Evolutionary conservation across 1,140 invertebrate genomes (phyloP).

Genomic region (Achroia grisella): DNA sequence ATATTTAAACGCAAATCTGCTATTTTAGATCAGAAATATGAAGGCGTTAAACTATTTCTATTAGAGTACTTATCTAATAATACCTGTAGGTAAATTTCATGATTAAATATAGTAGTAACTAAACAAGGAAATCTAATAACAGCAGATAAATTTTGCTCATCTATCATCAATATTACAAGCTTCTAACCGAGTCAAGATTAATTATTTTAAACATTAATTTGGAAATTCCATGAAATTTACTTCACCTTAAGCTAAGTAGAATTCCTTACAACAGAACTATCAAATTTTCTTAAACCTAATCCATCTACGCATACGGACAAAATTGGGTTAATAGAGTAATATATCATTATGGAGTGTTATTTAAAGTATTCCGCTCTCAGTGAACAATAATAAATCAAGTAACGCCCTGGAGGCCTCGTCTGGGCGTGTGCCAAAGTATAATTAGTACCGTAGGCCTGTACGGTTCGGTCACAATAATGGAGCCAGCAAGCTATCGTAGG

Average conservation of each 20-base stretch:
- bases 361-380: constrained; percentile 42
- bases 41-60: no score
- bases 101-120: no score
- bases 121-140: no score
- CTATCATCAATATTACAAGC: no score
- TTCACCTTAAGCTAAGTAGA: neutral
- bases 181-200: neutral
- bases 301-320: neutral
- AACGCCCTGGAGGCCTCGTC: constrained; percentile 29
- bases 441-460: constrained; percentile 48
- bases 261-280: neutral
- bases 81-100: no score
- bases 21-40: no score
- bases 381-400: constrained; percentile 52
- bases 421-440: constrained; percentile 56
- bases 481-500: constrained; percentile 18
- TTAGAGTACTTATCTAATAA: no score
- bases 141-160: no score
- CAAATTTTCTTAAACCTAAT: neutral
- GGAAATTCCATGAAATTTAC: no score
- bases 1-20: no score
- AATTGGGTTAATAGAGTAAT: constrained; percentile 28
- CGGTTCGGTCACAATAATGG: constrained; percentile 36
- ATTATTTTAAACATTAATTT: neutral
- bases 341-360: constrained; percentile 36